phyloP scores from a whole-genome alignment of 1,140 invertebrate species.

The Hypsibius dujardini region DNA sequence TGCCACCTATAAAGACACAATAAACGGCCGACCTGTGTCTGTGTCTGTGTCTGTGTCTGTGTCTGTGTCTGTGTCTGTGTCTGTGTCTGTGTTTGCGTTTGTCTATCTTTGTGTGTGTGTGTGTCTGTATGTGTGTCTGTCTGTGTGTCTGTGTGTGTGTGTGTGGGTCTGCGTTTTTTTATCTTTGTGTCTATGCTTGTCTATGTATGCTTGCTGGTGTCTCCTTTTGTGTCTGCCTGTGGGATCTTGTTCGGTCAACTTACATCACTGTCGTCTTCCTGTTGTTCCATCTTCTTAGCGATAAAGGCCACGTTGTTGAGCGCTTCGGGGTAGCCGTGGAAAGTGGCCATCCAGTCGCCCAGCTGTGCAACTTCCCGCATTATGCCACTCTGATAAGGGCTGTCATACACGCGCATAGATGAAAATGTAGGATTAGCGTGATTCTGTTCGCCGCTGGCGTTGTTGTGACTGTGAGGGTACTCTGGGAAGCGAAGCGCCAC shows the following conservation, averaged over 20 bases:
- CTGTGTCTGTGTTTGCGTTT: too few relatives aligned
- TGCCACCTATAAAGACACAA: conserved; percentile 47
- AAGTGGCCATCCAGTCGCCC: background rate
- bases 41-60: too few relatives aligned
- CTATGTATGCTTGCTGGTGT: too few relatives aligned
- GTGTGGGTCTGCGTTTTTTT: too few relatives aligned
- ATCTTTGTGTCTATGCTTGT: too few relatives aligned
- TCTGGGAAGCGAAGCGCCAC: background rate
- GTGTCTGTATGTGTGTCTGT: too few relatives aligned
- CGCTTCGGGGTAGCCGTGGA: background rate
- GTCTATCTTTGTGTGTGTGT: too few relatives aligned
- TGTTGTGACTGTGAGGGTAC: background rate
- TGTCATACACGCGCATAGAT: background rate
- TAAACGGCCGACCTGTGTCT: too few relatives aligned
- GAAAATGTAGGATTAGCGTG: conserved; percentile 11
- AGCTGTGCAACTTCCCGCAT: background rate
- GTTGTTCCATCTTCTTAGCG: background rate
- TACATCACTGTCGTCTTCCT: conserved; percentile 7
- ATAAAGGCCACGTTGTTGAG: conserved; percentile 6
- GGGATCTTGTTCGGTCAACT: background rate
- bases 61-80: too few relatives aligned
- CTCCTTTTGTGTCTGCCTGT: background rate
- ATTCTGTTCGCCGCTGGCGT: background rate
- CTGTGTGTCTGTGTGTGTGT: too few relatives aligned
- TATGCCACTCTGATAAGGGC: background rate